Percentiles rank a stretch among this genome's conserved stretches.
Conservation (phyloP, 2,113 vertebrate genomes). For the Notiomystis cincta region DNA sequence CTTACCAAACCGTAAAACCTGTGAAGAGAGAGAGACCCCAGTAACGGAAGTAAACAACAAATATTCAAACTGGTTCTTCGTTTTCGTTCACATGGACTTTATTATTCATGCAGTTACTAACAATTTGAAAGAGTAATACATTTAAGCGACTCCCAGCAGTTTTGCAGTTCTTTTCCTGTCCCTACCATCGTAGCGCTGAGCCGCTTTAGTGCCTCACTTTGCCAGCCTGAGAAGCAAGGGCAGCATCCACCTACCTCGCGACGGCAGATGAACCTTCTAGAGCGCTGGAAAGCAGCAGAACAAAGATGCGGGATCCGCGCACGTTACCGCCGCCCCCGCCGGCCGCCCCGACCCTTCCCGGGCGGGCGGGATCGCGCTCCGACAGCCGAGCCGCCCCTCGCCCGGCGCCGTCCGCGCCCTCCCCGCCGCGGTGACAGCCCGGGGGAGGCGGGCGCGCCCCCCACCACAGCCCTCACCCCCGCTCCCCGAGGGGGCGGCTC, state of each 20-base stretch:
- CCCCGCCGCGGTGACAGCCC: not conserved
- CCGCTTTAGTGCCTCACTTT: not conserved
- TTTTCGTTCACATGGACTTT: not conserved
- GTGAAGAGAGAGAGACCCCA: not conserved
- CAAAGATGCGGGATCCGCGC: not conserved
- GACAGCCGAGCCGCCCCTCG: not conserved
- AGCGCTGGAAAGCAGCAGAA: not conserved
- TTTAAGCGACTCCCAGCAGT: not conserved
- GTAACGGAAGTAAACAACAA: not conserved
- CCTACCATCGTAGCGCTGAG: not conserved
- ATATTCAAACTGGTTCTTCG: not conserved
- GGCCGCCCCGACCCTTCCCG: not conserved
- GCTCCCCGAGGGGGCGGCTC: not conserved
- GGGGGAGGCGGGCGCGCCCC: not conserved
- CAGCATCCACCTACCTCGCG: not conserved
- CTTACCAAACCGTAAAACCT: not conserved
- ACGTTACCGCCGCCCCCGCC: not conserved
- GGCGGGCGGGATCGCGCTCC: not conserved
- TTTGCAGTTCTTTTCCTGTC: not conserved
- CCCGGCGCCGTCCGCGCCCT: not conserved
- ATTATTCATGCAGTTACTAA: not conserved
- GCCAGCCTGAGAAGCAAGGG: not conserved
- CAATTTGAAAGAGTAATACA: not conserved
- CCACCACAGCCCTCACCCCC: not conserved
- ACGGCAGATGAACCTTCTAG: slow-evolving; percentile 46